Percentiles rank a stretch among this genome's conserved stretches.
phyloP scores from a whole-genome alignment of 2,888 invertebrate species.

The Plagodis pulveraria region DNA sequence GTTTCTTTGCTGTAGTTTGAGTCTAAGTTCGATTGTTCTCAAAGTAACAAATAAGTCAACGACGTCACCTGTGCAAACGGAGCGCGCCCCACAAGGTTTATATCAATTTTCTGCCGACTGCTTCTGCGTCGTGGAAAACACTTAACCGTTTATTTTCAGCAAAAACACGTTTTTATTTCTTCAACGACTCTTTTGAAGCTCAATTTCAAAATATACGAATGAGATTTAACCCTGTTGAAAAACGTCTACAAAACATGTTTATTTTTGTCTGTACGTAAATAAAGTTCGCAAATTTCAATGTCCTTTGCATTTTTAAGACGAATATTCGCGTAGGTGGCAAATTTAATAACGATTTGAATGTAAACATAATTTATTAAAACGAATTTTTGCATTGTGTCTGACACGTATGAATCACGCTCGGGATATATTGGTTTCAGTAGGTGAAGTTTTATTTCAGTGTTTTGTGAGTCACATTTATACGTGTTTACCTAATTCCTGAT shows the following conservation, averaged over 20 bases:
- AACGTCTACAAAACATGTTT: conserved; percentile 16
- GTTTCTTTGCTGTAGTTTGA: conserved; percentile 42
- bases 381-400: conserved; percentile 29
- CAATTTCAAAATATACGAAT: conserved; percentile 8
- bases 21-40: conserved; percentile 46
- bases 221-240: conserved; percentile 4
- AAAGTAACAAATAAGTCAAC: conserved; percentile 65
- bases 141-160: conserved; percentile 55
- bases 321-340: conserved; percentile 26
- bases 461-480: conserved; percentile 33
- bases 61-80: conserved; percentile 75
- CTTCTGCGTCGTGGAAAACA: conserved; percentile 77
- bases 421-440: conserved; percentile 18
- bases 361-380: conserved; percentile 27
- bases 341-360: conserved; percentile 28
- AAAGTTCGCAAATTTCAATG: conserved; percentile 22
- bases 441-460: conserved; percentile 24
- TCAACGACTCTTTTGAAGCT: conserved; percentile 11
- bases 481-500: conserved; percentile 32
- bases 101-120: conserved; percentile 82
- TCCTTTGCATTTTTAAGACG: conserved; percentile 34
- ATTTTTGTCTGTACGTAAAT: conserved; percentile 21
- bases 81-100: conserved; percentile 75
- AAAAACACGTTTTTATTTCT: conserved; percentile 39
- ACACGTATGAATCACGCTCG: conserved; percentile 30